Percentiles rank a stretch among this genome's conserved stretches.
These are phyloP conservation scores for Deilephila elpenor DNA, from an alignment of 2,888 invertebrate species.

Conservation along the genomic window DNA sequence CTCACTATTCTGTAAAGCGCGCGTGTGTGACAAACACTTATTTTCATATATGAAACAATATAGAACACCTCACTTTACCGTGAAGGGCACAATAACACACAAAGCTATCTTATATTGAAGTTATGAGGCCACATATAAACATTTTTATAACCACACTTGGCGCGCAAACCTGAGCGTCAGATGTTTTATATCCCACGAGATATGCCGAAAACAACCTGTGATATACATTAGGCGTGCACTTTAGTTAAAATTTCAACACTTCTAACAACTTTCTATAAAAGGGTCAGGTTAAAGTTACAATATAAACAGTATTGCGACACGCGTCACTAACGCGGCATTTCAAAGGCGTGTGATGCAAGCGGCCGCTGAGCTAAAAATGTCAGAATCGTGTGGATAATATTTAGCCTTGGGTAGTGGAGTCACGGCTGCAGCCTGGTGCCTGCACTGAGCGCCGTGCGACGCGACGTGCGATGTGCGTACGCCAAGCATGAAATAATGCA, in stretches of 20 bases:
- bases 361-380: constrained; percentile 72
- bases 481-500: constrained; percentile 74
- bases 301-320: constrained; percentile 64
- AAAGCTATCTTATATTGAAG: background rate
- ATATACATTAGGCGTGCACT: constrained; percentile 27
- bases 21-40: background rate
- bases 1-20: background rate
- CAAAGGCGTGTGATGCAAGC: constrained; percentile 68
- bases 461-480: constrained; percentile 5
- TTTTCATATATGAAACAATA: constrained; percentile 5
- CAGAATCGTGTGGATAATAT: constrained; percentile 71
- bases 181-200: constrained; percentile 33
- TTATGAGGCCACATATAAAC: background rate
- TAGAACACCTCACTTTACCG: background rate
- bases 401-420: constrained; percentile 62
- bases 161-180: constrained; percentile 19
- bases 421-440: constrained; percentile 49
- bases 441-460: background rate
- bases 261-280: constrained; percentile 49
- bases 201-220: background rate
- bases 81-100: background rate
- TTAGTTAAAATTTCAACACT: constrained; percentile 41
- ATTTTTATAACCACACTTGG: constrained; percentile 1
- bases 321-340: constrained; percentile 64
- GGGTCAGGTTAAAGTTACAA: constrained; percentile 57